Conservation (phyloP, 1,140 invertebrate species). For the Leptopilina boulardi region DNA sequence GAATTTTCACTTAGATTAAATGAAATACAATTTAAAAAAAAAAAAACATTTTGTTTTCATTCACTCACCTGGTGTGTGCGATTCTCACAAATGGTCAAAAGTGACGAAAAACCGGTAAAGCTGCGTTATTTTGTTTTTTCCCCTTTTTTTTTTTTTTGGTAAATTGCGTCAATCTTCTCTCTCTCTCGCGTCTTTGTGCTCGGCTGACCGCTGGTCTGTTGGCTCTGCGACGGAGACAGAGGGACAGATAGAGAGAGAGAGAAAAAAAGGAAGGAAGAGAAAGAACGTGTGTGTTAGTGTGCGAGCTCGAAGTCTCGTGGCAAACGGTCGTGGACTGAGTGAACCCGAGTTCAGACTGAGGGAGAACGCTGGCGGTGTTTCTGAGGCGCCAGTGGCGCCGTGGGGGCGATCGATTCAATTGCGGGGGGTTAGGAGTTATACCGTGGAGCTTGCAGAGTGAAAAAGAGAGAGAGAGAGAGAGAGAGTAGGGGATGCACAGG, state of each 20-base stretch:
- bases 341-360: slow-evolving; percentile 73
- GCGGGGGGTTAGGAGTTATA: slow-evolving; percentile 54
- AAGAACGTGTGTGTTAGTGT: slow-evolving; percentile 50
- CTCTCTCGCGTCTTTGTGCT: slow-evolving; percentile 44
- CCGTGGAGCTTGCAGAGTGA: slow-evolving; percentile 47
- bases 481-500: slow-evolving; percentile 48
- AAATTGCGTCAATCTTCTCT: slow-evolving; percentile 37
- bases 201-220: slow-evolving; percentile 41
- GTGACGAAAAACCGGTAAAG: slow-evolving; percentile 41
- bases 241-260: slow-evolving; percentile 45
- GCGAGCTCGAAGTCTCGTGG: slow-evolving; percentile 71
- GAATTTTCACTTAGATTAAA: neutral
- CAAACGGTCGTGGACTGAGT: slow-evolving; percentile 74
- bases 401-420: slow-evolving; percentile 64
- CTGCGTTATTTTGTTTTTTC: slow-evolving; percentile 25
- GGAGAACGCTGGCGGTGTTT: slow-evolving; percentile 59
- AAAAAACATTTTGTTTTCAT: slow-evolving; percentile 9
- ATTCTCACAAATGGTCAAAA: slow-evolving; percentile 28
- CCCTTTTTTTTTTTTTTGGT: slow-evolving; percentile 27
- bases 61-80: slow-evolving; percentile 17
- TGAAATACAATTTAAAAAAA: neutral
- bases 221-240: slow-evolving; percentile 43
- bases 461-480: slow-evolving; percentile 2
- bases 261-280: slow-evolving; percentile 51
- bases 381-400: slow-evolving; percentile 65